Evolutionary conservation across 1,140 invertebrate genomes (phyloP).

Genomic region (Drosophila tsacasi): DNA sequence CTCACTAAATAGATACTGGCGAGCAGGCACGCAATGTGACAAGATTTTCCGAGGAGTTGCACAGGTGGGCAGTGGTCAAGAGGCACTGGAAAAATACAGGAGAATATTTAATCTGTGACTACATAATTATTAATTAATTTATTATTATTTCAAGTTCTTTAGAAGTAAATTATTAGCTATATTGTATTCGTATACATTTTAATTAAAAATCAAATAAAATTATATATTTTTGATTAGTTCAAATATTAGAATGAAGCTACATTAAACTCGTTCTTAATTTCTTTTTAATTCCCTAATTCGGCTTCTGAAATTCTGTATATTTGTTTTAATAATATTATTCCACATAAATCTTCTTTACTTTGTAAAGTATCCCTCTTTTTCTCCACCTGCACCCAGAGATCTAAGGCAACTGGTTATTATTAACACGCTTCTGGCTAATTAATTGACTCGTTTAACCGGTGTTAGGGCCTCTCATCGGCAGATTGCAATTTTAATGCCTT

Average conservation of each 20-base stretch:
- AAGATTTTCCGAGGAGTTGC: conserved; percentile 54
- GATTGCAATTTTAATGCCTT: conserved; percentile 4
- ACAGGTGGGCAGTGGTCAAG: conserved; percentile 36
- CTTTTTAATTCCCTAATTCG: not conserved
- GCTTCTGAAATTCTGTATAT: not conserved
- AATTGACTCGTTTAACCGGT: conserved; percentile 65
- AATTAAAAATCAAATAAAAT: too few species aligned
- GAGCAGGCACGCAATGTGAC: conserved; percentile 65
- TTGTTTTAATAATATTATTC: not conserved
- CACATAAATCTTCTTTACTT: too few species aligned
- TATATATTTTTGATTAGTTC: not conserved
- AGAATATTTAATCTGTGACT: too few species aligned
- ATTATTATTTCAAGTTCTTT: too few species aligned
- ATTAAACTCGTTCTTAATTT: not conserved
- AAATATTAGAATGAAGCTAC: not conserved
- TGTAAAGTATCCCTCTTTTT: not conserved
- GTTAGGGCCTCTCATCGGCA: conserved; percentile 9
- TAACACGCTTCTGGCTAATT: conserved; percentile 73
- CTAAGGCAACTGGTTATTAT: conserved; percentile 70
- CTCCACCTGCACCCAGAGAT: conserved; percentile 9
- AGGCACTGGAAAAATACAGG: conserved; percentile 11
- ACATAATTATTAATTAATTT: too few species aligned
- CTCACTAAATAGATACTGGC: conserved; percentile 34
- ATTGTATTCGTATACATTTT: too few species aligned
- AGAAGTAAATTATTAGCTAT: too few species aligned